phyloP scores from a whole-genome alignment of 2,888 invertebrate genomes.

The Zygothrica quintamaculata region DNA sequence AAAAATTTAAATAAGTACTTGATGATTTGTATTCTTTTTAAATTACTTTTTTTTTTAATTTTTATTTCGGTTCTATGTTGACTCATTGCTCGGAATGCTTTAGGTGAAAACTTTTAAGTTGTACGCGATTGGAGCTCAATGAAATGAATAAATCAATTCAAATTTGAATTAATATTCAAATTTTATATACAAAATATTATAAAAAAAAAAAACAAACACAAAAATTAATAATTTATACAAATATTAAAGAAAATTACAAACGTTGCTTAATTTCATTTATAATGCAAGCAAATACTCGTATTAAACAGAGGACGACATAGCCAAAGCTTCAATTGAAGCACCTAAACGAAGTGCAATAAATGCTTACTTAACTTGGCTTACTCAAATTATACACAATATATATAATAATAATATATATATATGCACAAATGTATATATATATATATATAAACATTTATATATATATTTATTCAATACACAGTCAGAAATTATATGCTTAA shows the following conservation, averaged over 20 bases:
- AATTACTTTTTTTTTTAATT: conserved; percentile 34
- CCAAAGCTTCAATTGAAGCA: conserved; percentile 43
- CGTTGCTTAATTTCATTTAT: conserved; percentile 53
- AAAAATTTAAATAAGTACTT: too few species aligned
- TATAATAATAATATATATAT: background rate
- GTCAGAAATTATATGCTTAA: conserved; percentile 49
- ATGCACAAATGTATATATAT: background rate
- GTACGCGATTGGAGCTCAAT: conserved; percentile 59
- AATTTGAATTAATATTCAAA: conserved; percentile 25
- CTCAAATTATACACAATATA: conserved; percentile 6
- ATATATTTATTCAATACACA: conserved; percentile 11
- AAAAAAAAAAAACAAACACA: conserved; percentile 29
- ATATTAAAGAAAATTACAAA: too few species aligned
- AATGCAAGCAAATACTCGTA: conserved; percentile 49
- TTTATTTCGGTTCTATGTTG: conserved; percentile 55
- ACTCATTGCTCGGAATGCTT: conserved; percentile 80
- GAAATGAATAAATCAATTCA: conserved; percentile 37
- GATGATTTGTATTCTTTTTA: too few species aligned
- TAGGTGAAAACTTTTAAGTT: conserved; percentile 73
- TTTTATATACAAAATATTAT: conserved; percentile 1
- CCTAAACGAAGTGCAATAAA: conserved; percentile 30
- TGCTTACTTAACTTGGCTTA: conserved; percentile 30
- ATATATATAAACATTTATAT: background rate
- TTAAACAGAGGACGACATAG: conserved; percentile 43
- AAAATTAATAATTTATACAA: too few species aligned